Conservation (phyloP, 2,888 invertebrate genomes). For the Agyllia agylla region DNA sequence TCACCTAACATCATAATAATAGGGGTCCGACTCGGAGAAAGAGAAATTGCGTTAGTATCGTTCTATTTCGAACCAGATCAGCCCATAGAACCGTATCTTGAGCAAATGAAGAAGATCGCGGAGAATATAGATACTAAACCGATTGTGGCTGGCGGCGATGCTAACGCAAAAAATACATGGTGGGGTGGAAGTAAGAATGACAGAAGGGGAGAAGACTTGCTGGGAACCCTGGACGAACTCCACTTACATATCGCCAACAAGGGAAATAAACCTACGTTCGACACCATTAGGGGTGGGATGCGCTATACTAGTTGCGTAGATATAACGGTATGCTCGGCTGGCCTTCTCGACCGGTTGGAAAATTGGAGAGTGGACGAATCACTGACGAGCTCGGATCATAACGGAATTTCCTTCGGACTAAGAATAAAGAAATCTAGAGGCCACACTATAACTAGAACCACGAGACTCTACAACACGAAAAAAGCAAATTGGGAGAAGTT, state of each 20-base stretch:
- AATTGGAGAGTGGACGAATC: background rate
- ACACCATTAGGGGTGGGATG: background rate
- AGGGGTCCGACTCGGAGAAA: background rate
- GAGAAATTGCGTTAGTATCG: conserved; percentile 19
- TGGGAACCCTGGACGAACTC: background rate
- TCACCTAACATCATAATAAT: background rate
- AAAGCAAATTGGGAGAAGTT: background rate
- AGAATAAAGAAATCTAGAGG: background rate
- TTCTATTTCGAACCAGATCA: conserved; percentile 36
- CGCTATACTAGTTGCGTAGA: background rate
- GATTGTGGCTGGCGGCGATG: background rate
- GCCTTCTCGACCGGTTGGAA: background rate
- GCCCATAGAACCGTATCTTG: background rate
- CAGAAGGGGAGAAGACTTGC: background rate
- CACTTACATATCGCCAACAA: background rate
- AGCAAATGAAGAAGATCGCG: background rate
- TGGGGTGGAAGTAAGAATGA: background rate
- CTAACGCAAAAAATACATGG: background rate
- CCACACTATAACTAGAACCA: background rate
- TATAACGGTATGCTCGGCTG: background rate
- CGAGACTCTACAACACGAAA: background rate
- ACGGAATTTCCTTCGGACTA: background rate
- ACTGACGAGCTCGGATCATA: background rate
- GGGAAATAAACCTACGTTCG: background rate
- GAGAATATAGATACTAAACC: background rate